These are phyloP conservation scores for Ametastegia equiseti DNA, from an alignment of 2,888 invertebrate genomes.

Conservation along the genomic window DNA sequence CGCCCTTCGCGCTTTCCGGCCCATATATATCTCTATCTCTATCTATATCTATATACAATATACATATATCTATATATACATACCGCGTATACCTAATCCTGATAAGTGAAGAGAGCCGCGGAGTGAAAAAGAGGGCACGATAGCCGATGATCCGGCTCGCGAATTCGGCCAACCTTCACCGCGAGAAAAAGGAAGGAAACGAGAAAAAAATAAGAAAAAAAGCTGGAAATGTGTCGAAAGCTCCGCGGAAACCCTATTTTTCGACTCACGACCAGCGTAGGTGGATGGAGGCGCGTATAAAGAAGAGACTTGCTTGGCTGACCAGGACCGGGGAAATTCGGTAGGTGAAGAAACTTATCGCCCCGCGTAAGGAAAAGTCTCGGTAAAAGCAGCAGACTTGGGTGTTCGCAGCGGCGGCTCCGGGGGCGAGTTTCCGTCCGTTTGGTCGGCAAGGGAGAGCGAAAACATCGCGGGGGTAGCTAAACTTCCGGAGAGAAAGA, in stretches of 20 bases:
- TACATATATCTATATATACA: not conserved
- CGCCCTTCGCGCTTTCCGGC: constrained; percentile 33
- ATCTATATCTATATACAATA: not conserved
- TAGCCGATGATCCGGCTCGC: not conserved
- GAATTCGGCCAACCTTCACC: not conserved
- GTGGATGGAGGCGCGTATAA: not conserved
- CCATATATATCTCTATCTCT: not conserved
- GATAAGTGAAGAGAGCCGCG: constrained; percentile 29
- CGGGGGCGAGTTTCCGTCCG: not conserved
- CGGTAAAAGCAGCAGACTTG: not conserved
- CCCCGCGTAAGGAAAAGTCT: not conserved
- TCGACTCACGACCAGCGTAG: not conserved
- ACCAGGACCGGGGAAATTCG: not conserved
- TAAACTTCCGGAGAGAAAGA: constrained; percentile 49
- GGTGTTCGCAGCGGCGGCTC: not conserved
- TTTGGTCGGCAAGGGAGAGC: constrained; percentile 29
- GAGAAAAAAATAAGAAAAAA: too few relatives aligned
- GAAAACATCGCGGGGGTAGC: constrained; percentile 52
- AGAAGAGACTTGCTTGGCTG: constrained; percentile 18
- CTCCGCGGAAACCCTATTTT: not conserved
- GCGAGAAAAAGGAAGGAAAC: too few relatives aligned
- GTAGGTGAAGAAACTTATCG: not conserved
- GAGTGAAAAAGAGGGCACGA: not conserved
- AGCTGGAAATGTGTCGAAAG: not conserved
- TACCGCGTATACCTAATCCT: not conserved